Base-by-base conservation (phyloP, 30 jellyfish, hydroid and myxozoan species). In the Cassiopea xamachana region DNA sequence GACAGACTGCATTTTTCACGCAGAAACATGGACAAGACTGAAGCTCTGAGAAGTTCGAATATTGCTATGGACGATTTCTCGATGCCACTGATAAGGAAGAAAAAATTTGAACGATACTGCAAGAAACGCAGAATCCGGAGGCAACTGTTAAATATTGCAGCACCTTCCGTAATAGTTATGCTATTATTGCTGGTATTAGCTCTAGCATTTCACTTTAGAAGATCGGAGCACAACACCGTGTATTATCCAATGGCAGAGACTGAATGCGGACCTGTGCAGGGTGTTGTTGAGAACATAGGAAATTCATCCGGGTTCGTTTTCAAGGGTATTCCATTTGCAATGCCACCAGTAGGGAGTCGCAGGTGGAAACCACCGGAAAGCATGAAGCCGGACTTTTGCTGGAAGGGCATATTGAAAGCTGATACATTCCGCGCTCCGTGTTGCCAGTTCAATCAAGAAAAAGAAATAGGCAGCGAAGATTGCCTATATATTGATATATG, bases 251-350 rank as follows among this genome's bases (percentile, higher is more conserved):
- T 71, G 80, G 80, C 27, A 12, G 58, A 71, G 15, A 71, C 80
- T 39, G 80, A 71, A 19, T 71, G 80, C 55, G 80, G 80, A 71
- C 80, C 80, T 4, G 55, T 71, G 16, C 80, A 71, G 55, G 80
- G 80, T 15, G 59, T 71, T n/a, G 27, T 0, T 2, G 80, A 71
- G 55, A 9, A 71, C 12, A 0, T 71, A 13, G 80, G 55, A 39
- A 43, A 19, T 2, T 71, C 80, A 16, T 71, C 51, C 15, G 80
- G 58, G 7, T 18, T 1, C 15, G 80, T 83, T 12, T 93, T 89
- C 86, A 89, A 93, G 69, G 98, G 98, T 5, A 89, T 93, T 60
- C 98, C 98, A 55, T 93, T 82, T 84, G 97, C 97, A 10, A 39
- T 39, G 60, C 98, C 98, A 14, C 98, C 98, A 9, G 91, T 89